These are phyloP conservation scores for Acronicta aceris DNA, from an alignment of 2,888 invertebrate genomes.

Conservation along the genomic window DNA sequence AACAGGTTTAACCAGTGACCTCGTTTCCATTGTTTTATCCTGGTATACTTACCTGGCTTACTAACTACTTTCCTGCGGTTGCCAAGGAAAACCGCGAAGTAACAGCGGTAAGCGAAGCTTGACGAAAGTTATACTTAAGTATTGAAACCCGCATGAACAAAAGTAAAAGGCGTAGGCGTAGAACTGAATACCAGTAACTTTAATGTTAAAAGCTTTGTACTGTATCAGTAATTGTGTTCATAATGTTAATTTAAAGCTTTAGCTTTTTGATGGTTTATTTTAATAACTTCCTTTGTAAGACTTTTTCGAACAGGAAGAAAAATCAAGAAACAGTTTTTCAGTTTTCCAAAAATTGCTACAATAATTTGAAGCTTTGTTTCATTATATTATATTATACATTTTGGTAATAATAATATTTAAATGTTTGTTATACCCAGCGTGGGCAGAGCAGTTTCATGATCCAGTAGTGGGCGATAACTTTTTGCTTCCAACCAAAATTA, in stretches of 20 bases:
- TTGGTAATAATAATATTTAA: too few relatives aligned
- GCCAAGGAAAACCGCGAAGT: constrained; percentile 45
- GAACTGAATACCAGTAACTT: constrained; percentile 16
- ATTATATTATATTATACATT: too few relatives aligned
- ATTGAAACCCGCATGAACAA: constrained; percentile 49
- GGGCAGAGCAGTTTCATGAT: too few relatives aligned
- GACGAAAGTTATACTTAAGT: constrained; percentile 46
- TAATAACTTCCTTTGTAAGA: too few relatives aligned
- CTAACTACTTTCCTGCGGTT: constrained; percentile 46
- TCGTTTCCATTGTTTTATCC: constrained; percentile 42
- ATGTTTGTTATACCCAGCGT: too few relatives aligned
- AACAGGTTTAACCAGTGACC: constrained; percentile 23
- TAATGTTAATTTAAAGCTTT: not conserved
- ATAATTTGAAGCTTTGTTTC: too few relatives aligned
- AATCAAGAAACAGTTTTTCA: too few relatives aligned
- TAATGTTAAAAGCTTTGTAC: constrained; percentile 33
- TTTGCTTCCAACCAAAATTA: too few relatives aligned
- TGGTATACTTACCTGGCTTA: constrained; percentile 35
- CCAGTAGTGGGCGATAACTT: too few relatives aligned
- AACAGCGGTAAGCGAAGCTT: constrained; percentile 27
- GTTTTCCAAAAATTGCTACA: too few relatives aligned
- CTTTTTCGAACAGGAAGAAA: too few relatives aligned
- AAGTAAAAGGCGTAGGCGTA: constrained; percentile 38
- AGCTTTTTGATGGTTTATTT: too few relatives aligned
- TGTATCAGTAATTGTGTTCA: constrained; percentile 19